Base-by-base conservation (phyloP, 2,797 vertebrate genomes). In the Meriones psammophilus region DNA sequence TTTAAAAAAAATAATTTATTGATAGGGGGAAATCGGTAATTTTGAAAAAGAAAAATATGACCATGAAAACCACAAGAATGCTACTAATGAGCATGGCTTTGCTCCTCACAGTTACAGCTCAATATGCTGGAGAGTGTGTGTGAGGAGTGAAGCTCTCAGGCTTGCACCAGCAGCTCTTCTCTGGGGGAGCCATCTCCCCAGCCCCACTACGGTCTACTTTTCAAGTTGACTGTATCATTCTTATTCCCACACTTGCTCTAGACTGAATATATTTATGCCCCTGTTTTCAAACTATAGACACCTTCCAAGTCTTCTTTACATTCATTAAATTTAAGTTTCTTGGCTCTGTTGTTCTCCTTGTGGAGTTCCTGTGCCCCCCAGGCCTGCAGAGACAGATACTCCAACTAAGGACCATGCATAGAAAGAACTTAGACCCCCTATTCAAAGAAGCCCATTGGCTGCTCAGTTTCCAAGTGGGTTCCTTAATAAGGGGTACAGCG, bases 251-350 rank as follows among this genome's bases (percentile, higher is more conserved):
- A 36, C 3, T 56, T 81, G 56, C 18, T 93, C 15, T 39, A 69
- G 46, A 73, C 13, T 60, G 60, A 26, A 33, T n/a, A 78, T 30
- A 74, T 8, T 64, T 73, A 50, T 74, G 8, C 12, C 39, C n/a
- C 30, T 90, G 8, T n/a, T 73, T 93, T 94, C 30, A 93, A 93
- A 77, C 50, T 4, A 74, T 64, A 90, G 84, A 68, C 3, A 8
- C 42, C 28, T 93, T 64, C 68, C 30, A 92, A 68, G 73, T 90
- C 0, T 68, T 8, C 28, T 85, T 93, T 78, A 33, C 28, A 39
- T 71, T 17, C 54, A 13, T 89, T 89, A 88, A 8, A 66, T 46
- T 95, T 39, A 39, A 46, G 18, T 66, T 93, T 90, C 62, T 86
- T 80, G 50, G 50, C 50, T 50, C 8, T 50, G 10, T 50, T 50